Evolutionary conservation across 2,888 invertebrate genomes (phyloP).

Genomic region (Conops quadrifasciatus): DNA sequence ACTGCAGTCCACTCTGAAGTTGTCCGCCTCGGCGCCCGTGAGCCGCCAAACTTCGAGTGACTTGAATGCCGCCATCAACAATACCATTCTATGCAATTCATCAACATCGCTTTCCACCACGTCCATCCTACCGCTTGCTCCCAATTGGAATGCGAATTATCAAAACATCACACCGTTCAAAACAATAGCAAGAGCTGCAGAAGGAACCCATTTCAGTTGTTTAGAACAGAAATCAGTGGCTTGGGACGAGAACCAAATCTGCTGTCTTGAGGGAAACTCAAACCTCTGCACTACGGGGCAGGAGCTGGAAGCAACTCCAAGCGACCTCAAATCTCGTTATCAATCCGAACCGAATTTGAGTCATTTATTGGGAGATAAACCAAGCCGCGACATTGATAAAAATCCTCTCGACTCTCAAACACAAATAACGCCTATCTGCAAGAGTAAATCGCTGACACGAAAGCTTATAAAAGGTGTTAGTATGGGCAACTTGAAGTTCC

Average conservation of each 20-base stretch:
- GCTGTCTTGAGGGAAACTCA: slow-evolving; percentile 50
- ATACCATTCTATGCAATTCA: slow-evolving; percentile 23
- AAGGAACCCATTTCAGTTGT: slow-evolving; percentile 21
- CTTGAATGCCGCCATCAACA: slow-evolving; percentile 31
- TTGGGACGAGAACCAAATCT: slow-evolving; percentile 53
- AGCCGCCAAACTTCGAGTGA: slow-evolving; percentile 59
- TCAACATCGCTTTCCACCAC: slow-evolving; percentile 25
- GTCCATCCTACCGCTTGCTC: slow-evolving; percentile 41
- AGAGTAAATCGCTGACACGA: slow-evolving; percentile 52
- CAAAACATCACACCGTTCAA: slow-evolving; percentile 53
- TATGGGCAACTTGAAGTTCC: slow-evolving; percentile 62
- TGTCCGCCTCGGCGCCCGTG: slow-evolving; percentile 56
- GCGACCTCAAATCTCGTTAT: slow-evolving; percentile 55
- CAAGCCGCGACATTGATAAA: slow-evolving; percentile 7
- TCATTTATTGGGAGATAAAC: slow-evolving; percentile 37
- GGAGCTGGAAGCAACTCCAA: slow-evolving; percentile 47
- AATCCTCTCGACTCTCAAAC: not conserved
- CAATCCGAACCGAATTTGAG: slow-evolving; percentile 64
- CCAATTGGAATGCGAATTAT: slow-evolving; percentile 40
- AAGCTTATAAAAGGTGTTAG: slow-evolving; percentile 64
- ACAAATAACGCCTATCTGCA: slow-evolving; percentile 24
- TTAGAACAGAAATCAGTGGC: slow-evolving; percentile 54
- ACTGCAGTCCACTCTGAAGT: slow-evolving; percentile 29
- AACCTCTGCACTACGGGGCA: slow-evolving; percentile 51
- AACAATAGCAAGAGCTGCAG: slow-evolving; percentile 49